These are phyloP conservation scores for Merops nubicus DNA, from an alignment of 2,113 vertebrate genomes.

Conservation along the genomic window DNA sequence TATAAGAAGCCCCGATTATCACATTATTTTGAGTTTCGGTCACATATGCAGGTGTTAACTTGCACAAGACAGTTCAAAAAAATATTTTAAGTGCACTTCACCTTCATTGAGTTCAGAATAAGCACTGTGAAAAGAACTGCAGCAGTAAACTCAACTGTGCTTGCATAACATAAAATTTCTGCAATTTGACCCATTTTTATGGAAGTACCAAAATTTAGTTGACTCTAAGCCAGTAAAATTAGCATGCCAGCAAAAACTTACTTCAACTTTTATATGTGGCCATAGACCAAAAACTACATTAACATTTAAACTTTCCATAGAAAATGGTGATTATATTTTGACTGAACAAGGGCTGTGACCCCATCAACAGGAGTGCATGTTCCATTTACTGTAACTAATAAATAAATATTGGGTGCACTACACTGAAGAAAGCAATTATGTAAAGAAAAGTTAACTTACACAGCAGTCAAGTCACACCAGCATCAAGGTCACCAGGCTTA, in stretches of 20 bases:
- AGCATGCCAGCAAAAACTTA: background rate
- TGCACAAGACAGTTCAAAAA: conserved; percentile 22
- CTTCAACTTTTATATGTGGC: background rate
- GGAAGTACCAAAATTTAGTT: background rate
- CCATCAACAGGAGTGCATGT: background rate
- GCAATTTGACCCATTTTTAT: background rate
- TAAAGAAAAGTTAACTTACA: background rate
- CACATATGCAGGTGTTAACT: conserved; percentile 6
- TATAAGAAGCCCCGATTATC: background rate
- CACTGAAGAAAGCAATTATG: background rate
- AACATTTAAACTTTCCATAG: background rate
- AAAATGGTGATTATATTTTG: background rate
- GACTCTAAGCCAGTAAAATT: background rate
- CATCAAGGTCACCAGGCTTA: background rate
- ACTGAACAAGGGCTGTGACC: background rate
- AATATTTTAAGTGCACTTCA: background rate
- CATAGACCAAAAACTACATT: background rate
- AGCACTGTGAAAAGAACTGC: background rate
- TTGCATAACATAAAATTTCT: background rate
- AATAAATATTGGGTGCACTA: background rate
- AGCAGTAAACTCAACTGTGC: background rate
- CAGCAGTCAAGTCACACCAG: background rate
- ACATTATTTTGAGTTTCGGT: conserved; percentile 3
- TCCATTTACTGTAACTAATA: background rate
- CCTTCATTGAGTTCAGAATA: background rate